Evolutionary conservation across 2,113 vertebrate genomes (phyloP).

Genomic region (Nibea albiflora): DNA sequence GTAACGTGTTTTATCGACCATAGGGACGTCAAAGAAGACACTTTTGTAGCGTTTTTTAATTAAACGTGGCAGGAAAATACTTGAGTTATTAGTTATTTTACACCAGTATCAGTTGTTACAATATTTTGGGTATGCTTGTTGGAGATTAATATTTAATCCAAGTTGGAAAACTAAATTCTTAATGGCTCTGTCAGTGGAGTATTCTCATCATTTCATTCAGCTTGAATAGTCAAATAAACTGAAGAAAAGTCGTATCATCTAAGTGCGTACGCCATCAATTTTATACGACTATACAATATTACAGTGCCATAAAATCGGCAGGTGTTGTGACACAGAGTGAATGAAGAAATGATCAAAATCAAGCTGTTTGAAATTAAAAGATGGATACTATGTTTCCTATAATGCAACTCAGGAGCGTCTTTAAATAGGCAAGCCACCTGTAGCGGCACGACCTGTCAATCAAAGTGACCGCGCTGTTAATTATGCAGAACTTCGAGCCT

Average conservation of each 20-base stretch:
- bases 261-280: background rate
- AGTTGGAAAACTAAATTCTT: constrained; percentile 52
- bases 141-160: constrained; percentile 41
- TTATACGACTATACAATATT: too few species aligned
- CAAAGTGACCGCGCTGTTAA: too few species aligned
- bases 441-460: too few species aligned
- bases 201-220: constrained; percentile 10
- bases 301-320: background rate
- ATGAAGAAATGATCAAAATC: background rate
- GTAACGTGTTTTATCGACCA: too few species aligned
- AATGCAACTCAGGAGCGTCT: background rate
- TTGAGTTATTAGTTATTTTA: background rate
- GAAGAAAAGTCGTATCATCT: background rate
- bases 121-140: constrained; percentile 28
- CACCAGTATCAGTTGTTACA: constrained; percentile 18
- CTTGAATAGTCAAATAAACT: constrained; percentile 11
- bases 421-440: too few species aligned
- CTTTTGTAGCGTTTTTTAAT: background rate
- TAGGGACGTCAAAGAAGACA: background rate
- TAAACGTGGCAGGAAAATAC: background rate
- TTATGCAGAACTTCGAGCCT: background rate
- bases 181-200: constrained; percentile 23
- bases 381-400: background rate
- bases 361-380: background rate
- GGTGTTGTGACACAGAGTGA: background rate